These are phyloP conservation scores for Drosophila nasuta DNA, from an alignment of 1,140 invertebrate species.

Conservation along the genomic window DNA sequence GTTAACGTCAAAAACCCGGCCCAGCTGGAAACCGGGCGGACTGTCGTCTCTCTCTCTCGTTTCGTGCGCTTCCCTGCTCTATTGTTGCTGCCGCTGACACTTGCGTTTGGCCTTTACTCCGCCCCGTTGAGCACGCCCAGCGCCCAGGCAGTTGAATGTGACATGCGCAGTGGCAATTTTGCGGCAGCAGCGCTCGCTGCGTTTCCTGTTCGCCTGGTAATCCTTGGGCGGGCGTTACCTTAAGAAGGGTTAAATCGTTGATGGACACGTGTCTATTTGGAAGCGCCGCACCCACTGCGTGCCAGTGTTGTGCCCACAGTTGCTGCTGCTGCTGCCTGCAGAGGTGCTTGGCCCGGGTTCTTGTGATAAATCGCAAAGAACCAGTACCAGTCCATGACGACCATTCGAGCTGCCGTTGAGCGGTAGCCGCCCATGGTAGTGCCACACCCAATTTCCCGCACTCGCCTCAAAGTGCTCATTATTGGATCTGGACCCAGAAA, in stretches of 20 bases:
- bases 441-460: conserved; percentile 66
- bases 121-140: conserved; percentile 74
- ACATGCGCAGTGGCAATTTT: conserved; percentile 58
- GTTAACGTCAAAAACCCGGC: conserved; percentile 68
- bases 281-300: conserved; percentile 45
- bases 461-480: conserved; percentile 56
- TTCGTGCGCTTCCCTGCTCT: no score
- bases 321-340: conserved; percentile 40
- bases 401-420: conserved; percentile 36
- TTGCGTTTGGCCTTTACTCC: conserved; percentile 55
- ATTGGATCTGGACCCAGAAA: conserved; percentile 43
- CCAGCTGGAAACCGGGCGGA: conserved; percentile 51
- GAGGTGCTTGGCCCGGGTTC: conserved; percentile 62
- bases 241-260: conserved; percentile 85
- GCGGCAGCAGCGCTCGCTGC: background rate
- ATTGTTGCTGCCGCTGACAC: background rate
- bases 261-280: conserved; percentile 84
- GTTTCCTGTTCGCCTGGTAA: conserved; percentile 69
- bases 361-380: conserved; percentile 74
- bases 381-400: conserved; percentile 49
- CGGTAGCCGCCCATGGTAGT: conserved; percentile 34
- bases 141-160: conserved; percentile 10
- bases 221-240: conserved; percentile 85
- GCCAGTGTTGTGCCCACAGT: conserved; percentile 23
- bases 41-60: conserved; percentile 5